Percentiles rank a stretch among this genome's conserved stretches.
Conservation (phyloP, 2,797 vertebrate genomes). For the Poeciliopsis turneri region DNA sequence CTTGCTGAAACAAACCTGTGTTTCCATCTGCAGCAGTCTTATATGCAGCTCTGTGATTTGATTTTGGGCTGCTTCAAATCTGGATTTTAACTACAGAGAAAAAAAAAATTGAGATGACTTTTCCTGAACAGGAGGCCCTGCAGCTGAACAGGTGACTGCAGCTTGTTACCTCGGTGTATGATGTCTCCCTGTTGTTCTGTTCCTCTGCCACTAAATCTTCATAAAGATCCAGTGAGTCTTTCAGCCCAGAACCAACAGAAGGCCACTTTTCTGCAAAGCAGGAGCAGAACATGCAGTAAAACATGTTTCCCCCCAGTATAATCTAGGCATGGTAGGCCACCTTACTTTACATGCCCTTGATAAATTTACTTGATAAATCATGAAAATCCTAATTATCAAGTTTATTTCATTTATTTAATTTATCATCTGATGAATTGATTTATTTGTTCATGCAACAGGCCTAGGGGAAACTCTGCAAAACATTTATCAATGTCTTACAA, state of each 20-base stretch:
- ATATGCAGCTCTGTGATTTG: conserved; percentile 88
- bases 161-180: conserved; percentile 85
- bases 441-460: too few species aligned
- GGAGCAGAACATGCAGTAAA: not conserved
- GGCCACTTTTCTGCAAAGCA: conserved; percentile 71
- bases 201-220: conserved; percentile 95
- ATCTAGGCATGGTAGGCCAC: too few species aligned
- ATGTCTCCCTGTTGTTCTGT: conserved; percentile 87
- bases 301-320: too few species aligned
- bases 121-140: not conserved
- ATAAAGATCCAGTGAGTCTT: conserved; percentile 92
- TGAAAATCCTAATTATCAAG: too few species aligned
- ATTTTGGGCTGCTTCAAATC: conserved; percentile 88
- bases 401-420: too few species aligned
- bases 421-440: too few species aligned
- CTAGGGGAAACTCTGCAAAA: not conserved
- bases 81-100: conserved; percentile 84
- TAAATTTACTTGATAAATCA: too few species aligned
- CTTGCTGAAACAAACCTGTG: conserved; percentile 80
- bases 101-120: conserved; percentile 10
- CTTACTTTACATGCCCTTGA: too few species aligned
- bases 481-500: not conserved
- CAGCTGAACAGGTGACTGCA: not conserved
- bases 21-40: conserved; percentile 88
- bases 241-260: conserved; percentile 59